Percentiles rank a stretch among this genome's conserved stretches.
Conservation (phyloP, 2,888 invertebrate species). For the Pecten maximus region DNA sequence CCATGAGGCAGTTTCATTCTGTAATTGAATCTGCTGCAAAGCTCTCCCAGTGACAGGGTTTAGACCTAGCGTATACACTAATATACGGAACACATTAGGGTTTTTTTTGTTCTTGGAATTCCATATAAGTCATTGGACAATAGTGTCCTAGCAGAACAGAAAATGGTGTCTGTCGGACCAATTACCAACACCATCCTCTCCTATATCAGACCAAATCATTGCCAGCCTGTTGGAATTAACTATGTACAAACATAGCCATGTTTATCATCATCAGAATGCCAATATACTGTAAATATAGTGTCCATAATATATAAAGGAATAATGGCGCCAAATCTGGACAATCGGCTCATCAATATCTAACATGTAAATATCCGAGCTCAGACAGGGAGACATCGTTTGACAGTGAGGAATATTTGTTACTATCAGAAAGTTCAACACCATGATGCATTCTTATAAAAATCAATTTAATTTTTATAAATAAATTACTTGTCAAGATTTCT, state of each 20-base stretch:
- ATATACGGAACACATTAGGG: background rate
- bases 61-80: background rate
- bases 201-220: background rate
- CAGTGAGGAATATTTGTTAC: too few species aligned
- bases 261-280: background rate
- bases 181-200: background rate
- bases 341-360: too few species aligned
- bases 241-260: background rate
- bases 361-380: too few species aligned
- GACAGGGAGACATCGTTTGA: too few species aligned
- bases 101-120: background rate
- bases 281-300: background rate
- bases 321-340: background rate
- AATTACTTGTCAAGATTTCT: too few species aligned
- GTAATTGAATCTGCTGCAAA: constrained; percentile 11
- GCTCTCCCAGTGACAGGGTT: background rate
- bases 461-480: too few species aligned
- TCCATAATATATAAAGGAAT: background rate
- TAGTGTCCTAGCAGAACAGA: background rate
- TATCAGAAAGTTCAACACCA: too few species aligned
- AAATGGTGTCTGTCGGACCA: background rate
- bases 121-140: background rate
- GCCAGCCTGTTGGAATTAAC: background rate
- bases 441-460: too few species aligned
- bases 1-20: background rate